Evolutionary conservation across 2,797 vertebrate species (phyloP), one percentile per base, ranked within the genome.

Genomic region (Caiman crocodilus): DNA sequence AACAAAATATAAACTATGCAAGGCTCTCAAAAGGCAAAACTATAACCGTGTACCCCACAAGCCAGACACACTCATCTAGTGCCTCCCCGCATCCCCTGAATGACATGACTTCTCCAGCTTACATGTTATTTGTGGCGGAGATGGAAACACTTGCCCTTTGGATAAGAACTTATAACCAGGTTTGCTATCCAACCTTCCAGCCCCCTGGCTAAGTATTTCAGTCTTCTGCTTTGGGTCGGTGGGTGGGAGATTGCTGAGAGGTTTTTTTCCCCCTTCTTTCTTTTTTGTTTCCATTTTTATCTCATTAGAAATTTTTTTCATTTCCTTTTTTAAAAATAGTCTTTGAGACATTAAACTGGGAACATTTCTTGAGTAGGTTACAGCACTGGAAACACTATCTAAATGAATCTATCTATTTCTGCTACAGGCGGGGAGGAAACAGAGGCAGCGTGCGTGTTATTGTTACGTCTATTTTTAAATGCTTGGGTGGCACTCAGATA

Each of bases 391-490:
- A 17, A 28, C 16, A 76, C 65, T 60, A 61, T 76, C 30, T 59
- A 88, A 88, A 69, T 13, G 30, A 69, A 82, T 67, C 71, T 42
- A 61, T 30, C 60, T 76, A 58, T 82, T 81, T 87, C 50, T 59
- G 63, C 28, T 60, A 76, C 28, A 79, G 77, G 42, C 25, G 15
- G 61, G 16, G 42, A 61, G 57, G 64, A 35, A 82, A 35, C 25
- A 63, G 14, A 79, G 59, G 25, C 73, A 74, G 77, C 56, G n/a
- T 69, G 17, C 21, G 8, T 78, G 32, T 78, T 85, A 85, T 85
- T 75, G 69, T 75, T 80, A 82, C 30, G 65, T 55, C 79, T 88
- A 82, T 88, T 88, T 82, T 88, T 76, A 82, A 81, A 65, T 75
- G n/a, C 23, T 14, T 61, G 80, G 56, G 60, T 23, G 28, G 61